Evolutionary conservation across 2,888 invertebrate species (phyloP).

Genomic region (Drosophila demipolita): DNA sequence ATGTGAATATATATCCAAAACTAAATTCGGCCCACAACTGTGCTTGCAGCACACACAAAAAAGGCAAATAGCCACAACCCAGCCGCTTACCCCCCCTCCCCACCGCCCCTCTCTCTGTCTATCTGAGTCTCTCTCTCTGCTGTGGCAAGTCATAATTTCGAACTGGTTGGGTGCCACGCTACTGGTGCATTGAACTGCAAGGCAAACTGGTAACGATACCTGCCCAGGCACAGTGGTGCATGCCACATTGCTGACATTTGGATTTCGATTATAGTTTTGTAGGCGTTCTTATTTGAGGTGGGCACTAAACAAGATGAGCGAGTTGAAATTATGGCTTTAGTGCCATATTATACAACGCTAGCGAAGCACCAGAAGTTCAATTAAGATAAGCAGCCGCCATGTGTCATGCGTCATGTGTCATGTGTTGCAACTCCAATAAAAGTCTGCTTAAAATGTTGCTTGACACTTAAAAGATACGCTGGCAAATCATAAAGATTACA

Average conservation of each 20-base stretch:
- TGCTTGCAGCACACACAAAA: slow-evolving; percentile 53
- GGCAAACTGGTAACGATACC: slow-evolving; percentile 81
- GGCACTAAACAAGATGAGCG: slow-evolving; percentile 36
- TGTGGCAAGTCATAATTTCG: slow-evolving; percentile 65
- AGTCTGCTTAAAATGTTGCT: neutral
- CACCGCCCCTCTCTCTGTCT: neutral
- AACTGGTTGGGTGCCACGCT: slow-evolving; percentile 66
- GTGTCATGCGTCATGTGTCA: neutral
- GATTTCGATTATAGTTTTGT: slow-evolving; percentile 14
- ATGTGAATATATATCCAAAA: slow-evolving; percentile 17
- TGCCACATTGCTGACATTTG: slow-evolving; percentile 32
- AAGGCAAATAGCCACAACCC: slow-evolving; percentile 47
- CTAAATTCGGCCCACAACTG: slow-evolving; percentile 67
- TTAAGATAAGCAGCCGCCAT: slow-evolving; percentile 26
- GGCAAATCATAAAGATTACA: neutral
- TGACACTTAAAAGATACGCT: neutral
- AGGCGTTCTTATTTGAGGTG: slow-evolving; percentile 26
- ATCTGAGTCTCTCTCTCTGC: neutral
- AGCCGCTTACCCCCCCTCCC: neutral
- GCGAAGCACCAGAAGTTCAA: slow-evolving; percentile 20
- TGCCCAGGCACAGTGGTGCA: slow-evolving; percentile 63
- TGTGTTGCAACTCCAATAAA: neutral
- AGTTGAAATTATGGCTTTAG: slow-evolving; percentile 16
- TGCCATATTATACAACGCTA: slow-evolving; percentile 22
- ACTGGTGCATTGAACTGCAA: slow-evolving; percentile 83